A percentile compares a stretch with the other conserved stretches of the same genome.
These are phyloP conservation scores for Neodontobutis hainanensis DNA, from an alignment of 2,113 vertebrate species.

Conservation along the genomic window DNA sequence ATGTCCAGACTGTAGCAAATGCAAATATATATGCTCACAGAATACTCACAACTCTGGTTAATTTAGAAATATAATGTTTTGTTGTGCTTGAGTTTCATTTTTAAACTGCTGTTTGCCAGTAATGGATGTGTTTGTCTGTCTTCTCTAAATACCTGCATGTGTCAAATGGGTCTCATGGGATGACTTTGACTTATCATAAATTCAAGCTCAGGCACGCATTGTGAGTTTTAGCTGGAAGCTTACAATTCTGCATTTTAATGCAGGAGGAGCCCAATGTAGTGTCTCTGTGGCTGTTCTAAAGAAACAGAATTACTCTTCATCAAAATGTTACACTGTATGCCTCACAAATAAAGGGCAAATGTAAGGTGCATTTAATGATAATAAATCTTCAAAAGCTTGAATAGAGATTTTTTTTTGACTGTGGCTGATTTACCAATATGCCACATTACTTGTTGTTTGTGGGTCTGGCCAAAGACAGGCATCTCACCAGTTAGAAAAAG, in stretches of 20 bases:
- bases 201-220: background rate
- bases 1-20: too few relatives aligned
- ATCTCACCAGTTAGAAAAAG: too few relatives aligned
- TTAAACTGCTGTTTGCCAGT: background rate
- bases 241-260: conserved; percentile 6
- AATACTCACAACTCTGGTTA: background rate
- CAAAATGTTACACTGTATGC: background rate
- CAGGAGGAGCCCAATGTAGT: conserved; percentile 2
- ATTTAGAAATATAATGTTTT: background rate
- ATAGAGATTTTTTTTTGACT: too few relatives aligned
- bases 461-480: too few relatives aligned
- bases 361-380: too few relatives aligned
- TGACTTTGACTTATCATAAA: conserved; percentile 3
- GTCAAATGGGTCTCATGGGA: background rate
- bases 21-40: background rate
- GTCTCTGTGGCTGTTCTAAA: conserved; percentile 1
- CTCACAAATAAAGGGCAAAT: background rate
- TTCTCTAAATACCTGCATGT: background rate
- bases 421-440: too few relatives aligned
- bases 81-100: background rate
- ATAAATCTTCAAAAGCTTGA: background rate
- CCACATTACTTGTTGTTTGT: too few relatives aligned
- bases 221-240: conserved; percentile 5
- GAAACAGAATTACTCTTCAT: background rate
- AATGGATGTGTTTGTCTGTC: background rate